Percentiles rank a stretch among this genome's conserved stretches.
phyloP scores from a whole-genome alignment of 2,888 invertebrate species.

The Melanargia galathea region DNA sequence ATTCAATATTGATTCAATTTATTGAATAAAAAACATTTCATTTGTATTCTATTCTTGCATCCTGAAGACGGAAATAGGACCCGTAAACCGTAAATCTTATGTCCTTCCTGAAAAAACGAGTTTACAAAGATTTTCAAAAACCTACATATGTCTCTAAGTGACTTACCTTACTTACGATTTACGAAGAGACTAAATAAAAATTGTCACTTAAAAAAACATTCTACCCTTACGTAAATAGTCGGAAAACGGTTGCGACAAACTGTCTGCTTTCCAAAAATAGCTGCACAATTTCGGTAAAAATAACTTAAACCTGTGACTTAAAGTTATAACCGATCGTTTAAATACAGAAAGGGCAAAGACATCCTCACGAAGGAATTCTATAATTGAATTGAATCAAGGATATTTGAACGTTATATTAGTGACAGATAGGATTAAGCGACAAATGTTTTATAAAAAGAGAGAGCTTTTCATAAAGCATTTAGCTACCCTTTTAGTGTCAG shows the following conservation, averaged over 20 bases:
- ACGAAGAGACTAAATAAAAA: too few species aligned
- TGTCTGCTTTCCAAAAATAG: background rate
- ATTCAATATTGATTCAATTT: too few species aligned
- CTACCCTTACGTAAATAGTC: background rate
- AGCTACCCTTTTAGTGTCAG: too few species aligned
- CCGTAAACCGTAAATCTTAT: too few species aligned
- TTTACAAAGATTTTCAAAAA: too few species aligned
- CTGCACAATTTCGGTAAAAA: background rate
- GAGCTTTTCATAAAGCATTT: too few species aligned
- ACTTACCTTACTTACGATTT: too few species aligned
- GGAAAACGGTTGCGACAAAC: background rate
- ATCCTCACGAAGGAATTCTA: background rate
- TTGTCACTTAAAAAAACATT: too few species aligned
- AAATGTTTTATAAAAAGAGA: background rate
- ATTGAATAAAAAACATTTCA: too few species aligned
- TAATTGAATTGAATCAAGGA: background rate
- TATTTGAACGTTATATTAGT: background rate
- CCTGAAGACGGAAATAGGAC: background rate
- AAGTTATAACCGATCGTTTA: background rate
- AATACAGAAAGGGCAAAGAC: conserved; percentile 4
- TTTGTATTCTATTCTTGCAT: too few species aligned
- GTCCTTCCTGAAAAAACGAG: background rate
- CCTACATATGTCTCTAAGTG: too few species aligned
- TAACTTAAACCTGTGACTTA: conserved; percentile 2
- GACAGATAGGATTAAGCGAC: background rate